Evolutionary conservation across 2,797 vertebrate species (phyloP).

Genomic region (Rhadinocentrus ornatus): DNA sequence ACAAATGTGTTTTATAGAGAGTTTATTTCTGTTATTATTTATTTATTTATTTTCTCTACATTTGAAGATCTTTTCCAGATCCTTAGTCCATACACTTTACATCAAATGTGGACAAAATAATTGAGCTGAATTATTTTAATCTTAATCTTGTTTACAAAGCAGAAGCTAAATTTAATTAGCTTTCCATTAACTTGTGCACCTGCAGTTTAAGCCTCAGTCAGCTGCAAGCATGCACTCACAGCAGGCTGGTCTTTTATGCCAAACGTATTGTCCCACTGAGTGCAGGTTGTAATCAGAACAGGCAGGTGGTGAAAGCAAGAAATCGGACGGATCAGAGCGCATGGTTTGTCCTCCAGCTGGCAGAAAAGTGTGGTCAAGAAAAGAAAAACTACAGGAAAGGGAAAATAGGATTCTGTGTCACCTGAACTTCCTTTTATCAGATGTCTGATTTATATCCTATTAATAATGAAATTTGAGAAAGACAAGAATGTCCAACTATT

Average conservation of each 20-base stretch:
- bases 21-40: not conserved
- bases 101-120: not conserved
- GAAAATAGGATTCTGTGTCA: not conserved
- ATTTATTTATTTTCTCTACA: not conserved
- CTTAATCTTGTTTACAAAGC: slow-evolving; percentile 22
- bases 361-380: slow-evolving; percentile 7
- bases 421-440: not conserved
- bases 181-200: slow-evolving; percentile 44
- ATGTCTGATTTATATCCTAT: not conserved
- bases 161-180: slow-evolving; percentile 30
- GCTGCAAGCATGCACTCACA: slow-evolving; percentile 16
- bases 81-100: not conserved
- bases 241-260: slow-evolving; percentile 33
- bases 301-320: slow-evolving; percentile 43
- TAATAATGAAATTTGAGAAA: not conserved
- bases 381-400: slow-evolving; percentile 7
- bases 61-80: not conserved
- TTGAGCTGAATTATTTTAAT: not conserved
- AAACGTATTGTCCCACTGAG: slow-evolving; percentile 25
- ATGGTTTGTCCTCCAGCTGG: slow-evolving; percentile 29
- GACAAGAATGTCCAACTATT: not conserved
- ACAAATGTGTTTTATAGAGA: no score
- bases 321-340: slow-evolving; percentile 26
- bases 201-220: slow-evolving; percentile 52
- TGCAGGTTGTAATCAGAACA: slow-evolving; percentile 37